A percentile compares a stretch with the other conserved stretches of the same genome.
Evolutionary conservation across 2,888 invertebrate genomes (phyloP).

Genomic region (Athrips mouffetella): DNA sequence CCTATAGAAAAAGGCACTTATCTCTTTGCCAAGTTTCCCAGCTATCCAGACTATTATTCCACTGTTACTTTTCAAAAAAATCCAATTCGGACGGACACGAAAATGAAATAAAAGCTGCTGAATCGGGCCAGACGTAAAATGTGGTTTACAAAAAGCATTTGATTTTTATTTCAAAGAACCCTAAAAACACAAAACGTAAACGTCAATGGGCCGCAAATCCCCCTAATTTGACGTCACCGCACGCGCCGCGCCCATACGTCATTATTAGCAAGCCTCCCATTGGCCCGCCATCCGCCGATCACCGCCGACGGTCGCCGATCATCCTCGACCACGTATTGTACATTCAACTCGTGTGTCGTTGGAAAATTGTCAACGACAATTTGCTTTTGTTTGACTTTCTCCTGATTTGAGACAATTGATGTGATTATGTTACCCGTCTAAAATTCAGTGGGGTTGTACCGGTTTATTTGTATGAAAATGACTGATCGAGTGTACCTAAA

Average conservation of each 20-base stretch:
- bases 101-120: not conserved
- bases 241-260: slow-evolving; percentile 51
- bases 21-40: no score
- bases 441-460: not conserved
- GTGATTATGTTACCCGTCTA: slow-evolving; percentile 11
- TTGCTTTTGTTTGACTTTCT: slow-evolving; percentile 33
- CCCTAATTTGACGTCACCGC: slow-evolving; percentile 59
- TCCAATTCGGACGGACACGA: no score
- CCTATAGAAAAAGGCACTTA: no score
- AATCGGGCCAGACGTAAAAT: not conserved
- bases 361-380: slow-evolving; percentile 42
- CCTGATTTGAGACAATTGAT: slow-evolving; percentile 14
- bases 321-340: slow-evolving; percentile 32
- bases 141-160: no score
- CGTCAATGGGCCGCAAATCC: slow-evolving; percentile 47
- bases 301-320: slow-evolving; percentile 16
- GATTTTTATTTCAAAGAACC: slow-evolving; percentile 24
- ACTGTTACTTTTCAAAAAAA: no score
- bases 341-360: slow-evolving; percentile 37
- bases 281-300: slow-evolving; percentile 6
- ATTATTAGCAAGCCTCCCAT: slow-evolving; percentile 45
- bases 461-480: slow-evolving; percentile 1
- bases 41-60: no score
- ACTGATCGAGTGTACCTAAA: no score
- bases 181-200: slow-evolving; percentile 32